A percentile compares a stretch with the other conserved stretches of the same genome.
These are phyloP conservation scores for Lampris incognitus DNA, from an alignment of 2,113 vertebrate species.

Conservation along the genomic window DNA sequence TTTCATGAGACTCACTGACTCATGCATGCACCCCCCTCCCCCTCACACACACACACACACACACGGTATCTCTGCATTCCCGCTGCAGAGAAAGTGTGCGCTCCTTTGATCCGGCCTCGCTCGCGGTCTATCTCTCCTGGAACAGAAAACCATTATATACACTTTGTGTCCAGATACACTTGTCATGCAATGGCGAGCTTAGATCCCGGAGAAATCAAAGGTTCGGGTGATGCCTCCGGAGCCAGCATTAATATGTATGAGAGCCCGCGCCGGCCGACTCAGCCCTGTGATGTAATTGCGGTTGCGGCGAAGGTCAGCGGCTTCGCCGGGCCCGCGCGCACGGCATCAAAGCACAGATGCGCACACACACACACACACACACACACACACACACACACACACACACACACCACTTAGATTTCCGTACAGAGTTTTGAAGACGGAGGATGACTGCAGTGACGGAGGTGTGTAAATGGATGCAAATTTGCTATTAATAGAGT, in stretches of 20 bases:
- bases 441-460: constrained; percentile 36
- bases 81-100: constrained; percentile 50
- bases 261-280: constrained; percentile 46
- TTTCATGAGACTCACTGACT: constrained; percentile 18
- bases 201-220: constrained; percentile 77
- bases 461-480: constrained; percentile 43
- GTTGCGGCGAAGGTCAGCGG: constrained; percentile 69
- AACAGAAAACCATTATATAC: constrained; percentile 75
- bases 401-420: constrained; percentile 50
- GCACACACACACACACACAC: not conserved
- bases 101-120: constrained; percentile 73
- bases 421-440: constrained; percentile 45
- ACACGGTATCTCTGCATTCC: constrained; percentile 37
- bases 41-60: constrained; percentile 34
- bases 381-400: constrained; percentile 22
- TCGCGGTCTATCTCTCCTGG: constrained; percentile 51
- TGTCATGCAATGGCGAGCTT: constrained; percentile 74
- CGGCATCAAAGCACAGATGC: constrained; percentile 63
- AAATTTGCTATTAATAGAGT: constrained; percentile 58
- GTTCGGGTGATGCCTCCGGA: constrained; percentile 74
- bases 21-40: constrained; percentile 5
- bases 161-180: constrained; percentile 73
- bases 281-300: constrained; percentile 80
- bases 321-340: constrained; percentile 48
- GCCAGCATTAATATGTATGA: constrained; percentile 80